phyloP scores from a whole-genome alignment of 2,888 invertebrate species.

The Dichetophora obliterata region DNA sequence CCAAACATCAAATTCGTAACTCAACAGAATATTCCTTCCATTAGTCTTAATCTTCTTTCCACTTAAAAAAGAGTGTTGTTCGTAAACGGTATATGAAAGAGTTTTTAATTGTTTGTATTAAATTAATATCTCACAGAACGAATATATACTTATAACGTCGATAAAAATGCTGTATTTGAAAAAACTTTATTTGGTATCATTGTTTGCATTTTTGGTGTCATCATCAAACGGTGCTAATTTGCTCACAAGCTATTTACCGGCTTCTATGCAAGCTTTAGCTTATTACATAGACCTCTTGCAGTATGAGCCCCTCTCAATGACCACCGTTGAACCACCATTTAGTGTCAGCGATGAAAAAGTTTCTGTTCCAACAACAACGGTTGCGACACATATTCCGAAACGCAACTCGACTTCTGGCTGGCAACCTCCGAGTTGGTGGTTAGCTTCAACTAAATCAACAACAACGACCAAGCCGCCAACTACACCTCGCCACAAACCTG shows the following conservation, averaged over 20 bases:
- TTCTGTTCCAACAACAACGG: slow-evolving; percentile 40
- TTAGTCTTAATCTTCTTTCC: slow-evolving; percentile 33
- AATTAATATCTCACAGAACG: not conserved
- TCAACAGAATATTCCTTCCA: slow-evolving; percentile 1
- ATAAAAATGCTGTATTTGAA: not conserved
- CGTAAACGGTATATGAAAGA: not conserved
- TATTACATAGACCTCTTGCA: slow-evolving; percentile 69
- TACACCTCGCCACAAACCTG: slow-evolving; percentile 61
- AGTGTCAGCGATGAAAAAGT: slow-evolving; percentile 50
- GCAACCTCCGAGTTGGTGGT: slow-evolving; percentile 63
- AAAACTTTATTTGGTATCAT: not conserved
- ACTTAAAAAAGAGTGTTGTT: slow-evolving; percentile 22
- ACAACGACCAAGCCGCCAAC: slow-evolving; percentile 56
- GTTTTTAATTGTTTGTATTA: not conserved
- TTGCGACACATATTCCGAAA: slow-evolving; percentile 32
- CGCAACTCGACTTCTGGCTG: slow-evolving; percentile 53
- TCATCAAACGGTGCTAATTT: slow-evolving; percentile 51
- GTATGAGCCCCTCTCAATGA: slow-evolving; percentile 65
- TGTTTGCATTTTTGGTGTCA: not conserved
- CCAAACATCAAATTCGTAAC: slow-evolving; percentile 7
- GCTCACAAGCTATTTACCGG: slow-evolving; percentile 66
- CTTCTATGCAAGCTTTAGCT: slow-evolving; percentile 69
- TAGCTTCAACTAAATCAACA: slow-evolving; percentile 49
- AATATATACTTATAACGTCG: not conserved
- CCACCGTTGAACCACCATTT: slow-evolving; percentile 68